A percentile compares a stretch with the other conserved stretches of the same genome.
These are phyloP conservation scores for Oscarella lobularis DNA, from an alignment of 37 sponge, comb jelly and placozoan genomes.

Conservation along the genomic window DNA sequence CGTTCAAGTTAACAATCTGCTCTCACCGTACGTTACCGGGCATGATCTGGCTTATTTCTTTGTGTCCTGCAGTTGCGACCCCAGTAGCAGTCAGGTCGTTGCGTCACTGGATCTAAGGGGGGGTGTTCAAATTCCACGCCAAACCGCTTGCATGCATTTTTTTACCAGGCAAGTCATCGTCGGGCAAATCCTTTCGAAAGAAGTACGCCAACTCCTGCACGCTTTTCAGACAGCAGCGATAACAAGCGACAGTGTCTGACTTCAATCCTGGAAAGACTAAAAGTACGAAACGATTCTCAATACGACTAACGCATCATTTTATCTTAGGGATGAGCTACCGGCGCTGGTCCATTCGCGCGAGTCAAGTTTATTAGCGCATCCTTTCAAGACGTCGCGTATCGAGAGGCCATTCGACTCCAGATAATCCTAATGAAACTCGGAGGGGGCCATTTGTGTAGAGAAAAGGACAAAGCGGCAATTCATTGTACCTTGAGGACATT, in stretches of 20 bases:
- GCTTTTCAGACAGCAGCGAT: conserved; percentile 37
- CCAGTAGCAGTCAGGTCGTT: conserved; percentile 66
- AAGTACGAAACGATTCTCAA: too few species aligned
- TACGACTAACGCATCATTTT: too few species aligned
- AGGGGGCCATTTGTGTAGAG: too few species aligned
- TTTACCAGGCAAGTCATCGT: conserved; percentile 52
- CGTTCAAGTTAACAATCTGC: conserved; percentile 1
- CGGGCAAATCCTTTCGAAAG: conserved; percentile 64
- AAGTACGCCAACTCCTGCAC: conserved; percentile 56
- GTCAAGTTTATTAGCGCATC: conserved; percentile 32
- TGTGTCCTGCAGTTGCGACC: conserved; percentile 79
- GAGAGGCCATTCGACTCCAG: conserved; percentile 20
- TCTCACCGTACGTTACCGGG: conserved; percentile 7
- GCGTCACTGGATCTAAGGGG: conserved; percentile 31
- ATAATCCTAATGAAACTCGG: conserved; percentile 46
- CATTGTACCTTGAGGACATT: conserved; percentile 34
- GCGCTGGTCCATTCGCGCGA: conserved; percentile 26
- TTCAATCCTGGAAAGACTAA: too few species aligned
- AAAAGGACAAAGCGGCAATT: too few species aligned
- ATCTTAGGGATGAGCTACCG: too few species aligned
- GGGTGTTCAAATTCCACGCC: background rate
- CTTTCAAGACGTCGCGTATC: conserved; percentile 26
- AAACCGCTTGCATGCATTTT: conserved; percentile 5
- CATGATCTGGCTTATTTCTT: conserved; percentile 49
- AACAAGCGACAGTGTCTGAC: conserved; percentile 18